These are phyloP conservation scores for Clinocottus analis DNA, from an alignment of 2,113 vertebrate genomes.

Conservation along the genomic window DNA sequence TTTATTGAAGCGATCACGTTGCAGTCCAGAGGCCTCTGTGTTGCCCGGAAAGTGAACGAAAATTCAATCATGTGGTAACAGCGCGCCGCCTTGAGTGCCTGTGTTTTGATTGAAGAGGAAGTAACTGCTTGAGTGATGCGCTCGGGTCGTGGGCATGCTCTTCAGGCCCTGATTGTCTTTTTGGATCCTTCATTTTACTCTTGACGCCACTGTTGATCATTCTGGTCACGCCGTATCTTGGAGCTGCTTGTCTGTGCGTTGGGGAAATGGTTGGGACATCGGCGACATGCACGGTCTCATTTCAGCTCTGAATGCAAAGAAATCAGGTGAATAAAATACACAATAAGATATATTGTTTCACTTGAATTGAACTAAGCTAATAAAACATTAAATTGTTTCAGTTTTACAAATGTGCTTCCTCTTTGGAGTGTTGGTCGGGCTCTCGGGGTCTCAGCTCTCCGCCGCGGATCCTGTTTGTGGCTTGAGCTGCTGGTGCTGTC, in stretches of 20 bases:
- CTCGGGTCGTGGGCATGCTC: neutral
- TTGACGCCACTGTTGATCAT: neutral
- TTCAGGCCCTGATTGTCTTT: neutral
- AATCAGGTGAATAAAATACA: neutral
- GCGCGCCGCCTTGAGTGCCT: neutral
- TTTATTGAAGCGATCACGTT: neutral
- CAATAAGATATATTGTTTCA: neutral
- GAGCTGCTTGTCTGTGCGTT: neutral
- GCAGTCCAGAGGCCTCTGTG: neutral
- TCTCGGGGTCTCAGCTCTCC: neutral
- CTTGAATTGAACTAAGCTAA: neutral
- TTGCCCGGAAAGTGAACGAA: neutral
- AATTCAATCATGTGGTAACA: neutral
- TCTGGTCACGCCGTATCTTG: neutral
- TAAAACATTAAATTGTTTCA: neutral
- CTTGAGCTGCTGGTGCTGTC: slow-evolving; percentile 8
- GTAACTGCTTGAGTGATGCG: neutral
- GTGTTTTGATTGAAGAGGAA: neutral
- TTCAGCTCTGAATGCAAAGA: neutral
- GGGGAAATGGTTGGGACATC: neutral
- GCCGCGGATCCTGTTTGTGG: neutral
- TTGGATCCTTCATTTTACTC: neutral
- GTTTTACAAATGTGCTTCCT: neutral
- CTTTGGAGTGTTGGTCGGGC: neutral
- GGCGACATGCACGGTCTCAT: neutral